Percentiles rank a stretch among this genome's conserved stretches.
These are phyloP conservation scores for Plebejus argus DNA, from an alignment of 2,888 invertebrate species.

Conservation along the genomic window DNA sequence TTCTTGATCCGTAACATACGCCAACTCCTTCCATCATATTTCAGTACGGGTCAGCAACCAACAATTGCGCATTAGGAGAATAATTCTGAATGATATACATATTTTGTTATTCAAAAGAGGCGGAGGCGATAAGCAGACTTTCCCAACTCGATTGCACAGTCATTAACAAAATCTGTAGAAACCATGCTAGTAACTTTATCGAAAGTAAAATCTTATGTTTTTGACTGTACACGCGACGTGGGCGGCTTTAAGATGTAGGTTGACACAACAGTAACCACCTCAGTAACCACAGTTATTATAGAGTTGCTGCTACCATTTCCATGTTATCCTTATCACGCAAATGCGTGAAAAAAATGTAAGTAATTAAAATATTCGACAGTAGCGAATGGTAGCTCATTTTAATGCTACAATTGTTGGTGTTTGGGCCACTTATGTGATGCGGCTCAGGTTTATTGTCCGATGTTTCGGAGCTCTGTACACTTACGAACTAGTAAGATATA, in stretches of 20 bases:
- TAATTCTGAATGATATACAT: not conserved
- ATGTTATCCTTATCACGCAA: not conserved
- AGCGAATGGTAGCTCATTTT: not conserved
- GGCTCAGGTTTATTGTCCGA: slow-evolving; percentile 72
- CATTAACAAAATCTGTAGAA: not conserved
- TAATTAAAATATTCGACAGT: not conserved
- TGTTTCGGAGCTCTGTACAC: slow-evolving; percentile 77
- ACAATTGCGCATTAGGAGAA: slow-evolving; percentile 18
- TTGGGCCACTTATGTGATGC: slow-evolving; percentile 32
- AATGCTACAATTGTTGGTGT: slow-evolving; percentile 16
- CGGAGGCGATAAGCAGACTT: not conserved
- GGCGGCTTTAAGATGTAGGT: not conserved
- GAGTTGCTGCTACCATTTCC: not conserved
- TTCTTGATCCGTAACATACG: slow-evolving; percentile 17
- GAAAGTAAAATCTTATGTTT: not conserved
- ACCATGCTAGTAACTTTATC: not conserved
- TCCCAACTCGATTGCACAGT: not conserved
- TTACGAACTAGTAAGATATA: slow-evolving; percentile 78
- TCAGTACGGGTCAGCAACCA: slow-evolving; percentile 8
- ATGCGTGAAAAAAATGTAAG: not conserved
- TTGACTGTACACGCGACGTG: not conserved
- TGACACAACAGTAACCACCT: not conserved
- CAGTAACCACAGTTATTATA: not conserved
- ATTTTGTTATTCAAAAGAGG: not conserved
- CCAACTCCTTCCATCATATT: slow-evolving; percentile 2